A percentile compares a stretch with the other conserved stretches of the same genome.
Conservation (phyloP, 2,113 vertebrate species). For the Choloepus hoffmanni region DNA sequence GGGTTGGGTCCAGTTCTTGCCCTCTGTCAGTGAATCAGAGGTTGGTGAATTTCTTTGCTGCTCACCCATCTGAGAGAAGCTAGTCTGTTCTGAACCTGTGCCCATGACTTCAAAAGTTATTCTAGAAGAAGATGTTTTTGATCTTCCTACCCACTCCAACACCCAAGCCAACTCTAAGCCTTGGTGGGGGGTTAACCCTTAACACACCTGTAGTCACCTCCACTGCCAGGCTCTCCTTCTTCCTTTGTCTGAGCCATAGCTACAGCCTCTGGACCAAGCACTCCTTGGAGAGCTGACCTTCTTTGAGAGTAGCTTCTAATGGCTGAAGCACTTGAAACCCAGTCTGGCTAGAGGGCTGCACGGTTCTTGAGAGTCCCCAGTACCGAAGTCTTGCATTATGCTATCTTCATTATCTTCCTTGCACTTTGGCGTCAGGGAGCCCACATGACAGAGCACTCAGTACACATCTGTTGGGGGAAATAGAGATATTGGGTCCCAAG, state of each 20-base stretch:
- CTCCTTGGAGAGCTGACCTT: not conserved
- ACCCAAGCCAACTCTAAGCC: not conserved
- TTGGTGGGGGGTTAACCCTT: not conserved
- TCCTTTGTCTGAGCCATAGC: not conserved
- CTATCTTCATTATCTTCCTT: not conserved
- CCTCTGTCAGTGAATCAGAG: not conserved
- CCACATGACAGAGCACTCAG: not conserved
- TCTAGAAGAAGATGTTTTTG: conserved; percentile 26
- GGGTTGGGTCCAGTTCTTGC: not conserved
- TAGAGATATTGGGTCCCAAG: not conserved
- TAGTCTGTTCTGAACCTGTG: not conserved
- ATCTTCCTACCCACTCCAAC: not conserved
- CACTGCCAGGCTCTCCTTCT: not conserved
- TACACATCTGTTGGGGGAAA: not conserved
- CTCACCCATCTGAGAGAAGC: conserved; percentile 4
- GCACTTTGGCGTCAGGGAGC: not conserved
- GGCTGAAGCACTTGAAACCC: not conserved
- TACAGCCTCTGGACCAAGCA: not conserved
- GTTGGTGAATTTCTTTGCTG: not conserved
- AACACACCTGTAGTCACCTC: not conserved
- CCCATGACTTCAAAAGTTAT: conserved; percentile 44
- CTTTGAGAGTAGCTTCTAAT: not conserved
- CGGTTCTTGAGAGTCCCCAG: not conserved
- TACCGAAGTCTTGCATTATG: not conserved
- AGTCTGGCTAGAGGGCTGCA: not conserved